Evolutionary conservation across 30 jellyfish, hydroid and myxozoan genomes (phyloP).

Genomic region (Chironex yamaguchii): DNA sequence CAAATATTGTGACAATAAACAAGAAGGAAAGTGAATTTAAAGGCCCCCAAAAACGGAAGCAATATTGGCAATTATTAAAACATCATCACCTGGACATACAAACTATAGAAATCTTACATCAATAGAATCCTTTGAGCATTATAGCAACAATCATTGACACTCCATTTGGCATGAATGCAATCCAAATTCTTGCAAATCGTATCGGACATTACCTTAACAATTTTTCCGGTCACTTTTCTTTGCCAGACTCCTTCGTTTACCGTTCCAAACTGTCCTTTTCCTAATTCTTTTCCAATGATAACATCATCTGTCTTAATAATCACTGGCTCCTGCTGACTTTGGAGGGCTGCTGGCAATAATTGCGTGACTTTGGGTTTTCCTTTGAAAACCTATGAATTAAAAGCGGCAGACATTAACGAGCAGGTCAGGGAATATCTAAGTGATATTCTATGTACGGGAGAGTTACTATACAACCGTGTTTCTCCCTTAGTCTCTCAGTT

Average conservation of each 20-base stretch:
- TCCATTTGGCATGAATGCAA: neutral
- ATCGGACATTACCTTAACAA: constrained; percentile 17
- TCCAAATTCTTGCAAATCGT: neutral
- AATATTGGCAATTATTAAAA: too few relatives aligned
- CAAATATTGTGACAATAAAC: too few relatives aligned
- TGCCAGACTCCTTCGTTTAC: constrained; percentile 87
- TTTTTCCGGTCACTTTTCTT: constrained; percentile 57
- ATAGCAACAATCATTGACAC: neutral
- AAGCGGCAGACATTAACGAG: too few relatives aligned
- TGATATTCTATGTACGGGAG: too few relatives aligned
- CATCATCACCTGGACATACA: too few relatives aligned
- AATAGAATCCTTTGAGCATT: neutral
- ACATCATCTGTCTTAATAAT: constrained; percentile 71
- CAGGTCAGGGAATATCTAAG: too few relatives aligned
- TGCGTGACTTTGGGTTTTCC: constrained; percentile 49
- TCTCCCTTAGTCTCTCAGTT: too few relatives aligned
- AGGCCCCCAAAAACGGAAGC: too few relatives aligned
- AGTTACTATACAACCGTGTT: too few relatives aligned
- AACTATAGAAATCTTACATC: too few relatives aligned
- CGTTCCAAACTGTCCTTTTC: constrained; percentile 89
- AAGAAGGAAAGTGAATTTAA: too few relatives aligned
- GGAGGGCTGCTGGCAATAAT: constrained; percentile 58
- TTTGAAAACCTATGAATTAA: constrained; percentile 40
- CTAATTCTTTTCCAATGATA: constrained; percentile 54
- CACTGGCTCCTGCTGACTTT: constrained; percentile 74